Evolutionary conservation across 2,113 vertebrate genomes (phyloP).

Genomic region (Eurypyga helias): DNA sequence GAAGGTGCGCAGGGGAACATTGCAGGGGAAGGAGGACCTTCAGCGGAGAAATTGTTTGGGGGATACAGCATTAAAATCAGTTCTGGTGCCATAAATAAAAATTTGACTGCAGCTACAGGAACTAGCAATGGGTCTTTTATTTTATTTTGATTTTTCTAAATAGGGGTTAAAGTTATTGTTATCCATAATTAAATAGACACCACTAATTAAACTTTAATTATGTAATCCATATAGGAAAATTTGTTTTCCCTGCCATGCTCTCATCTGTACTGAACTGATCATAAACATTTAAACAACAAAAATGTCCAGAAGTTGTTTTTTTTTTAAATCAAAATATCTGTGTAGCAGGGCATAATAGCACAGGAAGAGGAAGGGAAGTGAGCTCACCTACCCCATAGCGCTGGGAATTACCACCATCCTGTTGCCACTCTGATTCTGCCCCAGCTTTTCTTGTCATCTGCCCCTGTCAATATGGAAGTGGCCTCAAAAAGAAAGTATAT

Average conservation of each 20-base stretch:
- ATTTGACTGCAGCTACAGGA: background rate
- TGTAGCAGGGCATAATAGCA: background rate
- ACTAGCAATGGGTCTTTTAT: background rate
- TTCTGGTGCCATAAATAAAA: background rate
- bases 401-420: background rate
- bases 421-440: background rate
- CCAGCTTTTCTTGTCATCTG: background rate
- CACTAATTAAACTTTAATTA: background rate
- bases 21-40: background rate
- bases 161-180: background rate
- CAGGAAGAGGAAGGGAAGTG: background rate
- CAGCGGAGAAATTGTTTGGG: background rate
- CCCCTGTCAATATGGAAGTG: background rate
- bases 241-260: background rate
- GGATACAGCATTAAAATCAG: background rate
- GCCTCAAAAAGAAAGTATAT: background rate
- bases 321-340: background rate
- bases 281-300: background rate
- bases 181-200: background rate
- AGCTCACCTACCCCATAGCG: background rate
- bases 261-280: background rate
- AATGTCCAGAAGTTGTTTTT: background rate
- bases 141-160: background rate
- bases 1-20: background rate
- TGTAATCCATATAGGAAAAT: background rate